Percentiles rank a stretch among this genome's conserved stretches.
Conservation (phyloP, 2,113 vertebrate genomes). For the Heterochromis multidens region DNA sequence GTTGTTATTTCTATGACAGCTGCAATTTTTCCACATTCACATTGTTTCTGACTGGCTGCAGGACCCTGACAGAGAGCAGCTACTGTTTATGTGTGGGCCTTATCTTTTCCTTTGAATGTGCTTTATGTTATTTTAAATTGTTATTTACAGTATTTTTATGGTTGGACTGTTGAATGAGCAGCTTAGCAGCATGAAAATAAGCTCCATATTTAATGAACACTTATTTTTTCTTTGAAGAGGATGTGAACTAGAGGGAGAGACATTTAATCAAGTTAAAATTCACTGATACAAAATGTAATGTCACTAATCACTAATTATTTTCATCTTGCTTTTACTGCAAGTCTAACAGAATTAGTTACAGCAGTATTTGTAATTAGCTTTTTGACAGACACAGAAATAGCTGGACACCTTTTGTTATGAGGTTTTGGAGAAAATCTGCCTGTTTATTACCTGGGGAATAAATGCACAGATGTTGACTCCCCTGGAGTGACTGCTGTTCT, state of each 20-base stretch:
- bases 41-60: background rate
- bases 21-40: background rate
- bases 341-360: background rate
- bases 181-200: accelerated
- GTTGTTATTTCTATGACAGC: background rate
- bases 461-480: background rate
- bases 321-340: background rate
- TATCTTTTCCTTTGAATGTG: background rate
- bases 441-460: background rate
- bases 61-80: background rate
- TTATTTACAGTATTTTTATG: background rate
- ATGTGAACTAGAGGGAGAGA: no score
- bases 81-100: no score
- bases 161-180: background rate
- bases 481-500: background rate
- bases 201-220: background rate
- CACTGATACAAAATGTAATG: background rate
- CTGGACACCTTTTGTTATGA: background rate
- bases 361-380: no score
- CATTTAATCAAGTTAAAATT: background rate
- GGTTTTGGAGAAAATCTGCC: background rate
- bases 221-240: background rate
- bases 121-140: background rate
- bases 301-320: background rate
- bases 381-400: background rate